phyloP scores from a whole-genome alignment of 2,113 vertebrate species.

The Bucco capensis region DNA sequence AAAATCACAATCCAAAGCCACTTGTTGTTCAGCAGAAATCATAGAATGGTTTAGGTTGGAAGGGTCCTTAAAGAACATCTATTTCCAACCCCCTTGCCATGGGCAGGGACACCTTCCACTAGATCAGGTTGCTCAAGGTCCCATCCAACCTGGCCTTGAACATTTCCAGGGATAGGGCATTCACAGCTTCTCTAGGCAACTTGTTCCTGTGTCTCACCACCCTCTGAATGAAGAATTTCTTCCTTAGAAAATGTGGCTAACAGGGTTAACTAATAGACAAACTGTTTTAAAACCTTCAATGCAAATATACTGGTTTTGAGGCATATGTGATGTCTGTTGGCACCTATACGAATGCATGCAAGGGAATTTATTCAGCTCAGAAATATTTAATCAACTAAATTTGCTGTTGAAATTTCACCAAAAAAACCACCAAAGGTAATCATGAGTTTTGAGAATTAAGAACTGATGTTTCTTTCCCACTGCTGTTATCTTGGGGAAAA shows the following conservation, averaged over 20 bases:
- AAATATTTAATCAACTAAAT: neutral
- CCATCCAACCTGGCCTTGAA: too few relatives aligned
- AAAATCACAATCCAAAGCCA: neutral
- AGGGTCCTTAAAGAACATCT: too few relatives aligned
- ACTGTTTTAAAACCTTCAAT: neutral
- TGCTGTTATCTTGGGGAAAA: neutral
- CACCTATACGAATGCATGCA: neutral
- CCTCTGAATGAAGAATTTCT: too few relatives aligned
- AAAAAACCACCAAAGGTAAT: neutral
- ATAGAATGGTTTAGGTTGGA: too few relatives aligned
- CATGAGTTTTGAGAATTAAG: neutral
- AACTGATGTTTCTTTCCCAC: neutral
- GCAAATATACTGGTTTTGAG: neutral
- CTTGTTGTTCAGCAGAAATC: neutral
- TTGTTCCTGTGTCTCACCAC: too few relatives aligned
- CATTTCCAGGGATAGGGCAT: too few relatives aligned
- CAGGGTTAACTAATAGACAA: neutral
- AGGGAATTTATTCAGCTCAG: neutral
- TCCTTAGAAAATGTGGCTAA: neutral
- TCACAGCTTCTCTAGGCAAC: too few relatives aligned
- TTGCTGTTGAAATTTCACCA: neutral
- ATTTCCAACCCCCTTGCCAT: too few relatives aligned
- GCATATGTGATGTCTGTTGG: neutral
- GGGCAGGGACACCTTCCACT: too few relatives aligned
- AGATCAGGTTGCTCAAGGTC: too few relatives aligned